Percentiles rank a stretch among this genome's conserved stretches.
phyloP scores from a whole-genome alignment of 2,113 vertebrate species.

The Sceloporus undulatus region DNA sequence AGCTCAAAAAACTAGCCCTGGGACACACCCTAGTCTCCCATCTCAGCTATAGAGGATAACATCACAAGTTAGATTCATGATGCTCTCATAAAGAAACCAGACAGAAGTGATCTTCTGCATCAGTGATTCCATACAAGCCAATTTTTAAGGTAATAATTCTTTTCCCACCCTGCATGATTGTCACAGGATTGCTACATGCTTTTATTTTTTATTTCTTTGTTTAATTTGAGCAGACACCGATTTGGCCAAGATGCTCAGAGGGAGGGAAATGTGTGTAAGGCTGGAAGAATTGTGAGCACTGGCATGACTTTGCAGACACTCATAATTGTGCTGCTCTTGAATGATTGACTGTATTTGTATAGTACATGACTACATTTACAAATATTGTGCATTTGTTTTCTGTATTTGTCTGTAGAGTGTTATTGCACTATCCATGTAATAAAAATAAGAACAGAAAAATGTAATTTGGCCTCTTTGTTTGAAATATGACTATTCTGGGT shows the following conservation, averaged over 20 bases:
- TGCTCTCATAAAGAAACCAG: slow-evolving; percentile 9
- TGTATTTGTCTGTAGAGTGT: background rate
- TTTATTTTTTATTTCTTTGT: background rate
- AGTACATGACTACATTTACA: background rate
- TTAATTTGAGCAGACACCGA: slow-evolving; percentile 31
- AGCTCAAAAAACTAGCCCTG: too few relatives aligned
- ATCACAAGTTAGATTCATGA: background rate
- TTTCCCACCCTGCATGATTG: slow-evolving; percentile 22
- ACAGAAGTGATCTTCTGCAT: background rate
- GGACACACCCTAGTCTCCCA: too few relatives aligned
- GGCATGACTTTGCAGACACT: background rate
- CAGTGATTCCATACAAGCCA: slow-evolving; percentile 21
- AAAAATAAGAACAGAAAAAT: too few relatives aligned
- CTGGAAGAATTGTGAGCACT: slow-evolving; percentile 54
- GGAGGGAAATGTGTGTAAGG: background rate
- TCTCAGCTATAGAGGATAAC: background rate
- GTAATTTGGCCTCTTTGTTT: background rate
- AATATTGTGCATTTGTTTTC: background rate
- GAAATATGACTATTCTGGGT: background rate
- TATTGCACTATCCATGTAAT: background rate
- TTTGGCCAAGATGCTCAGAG: slow-evolving; percentile 35
- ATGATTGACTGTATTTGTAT: background rate
- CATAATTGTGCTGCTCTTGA: background rate
- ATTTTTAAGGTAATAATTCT: background rate
- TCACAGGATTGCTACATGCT: slow-evolving; percentile 8